Percentiles rank a stretch among this genome's conserved stretches.
phyloP scores from a whole-genome alignment of 2,888 invertebrate species.

The Dryadula phaetusa region DNA sequence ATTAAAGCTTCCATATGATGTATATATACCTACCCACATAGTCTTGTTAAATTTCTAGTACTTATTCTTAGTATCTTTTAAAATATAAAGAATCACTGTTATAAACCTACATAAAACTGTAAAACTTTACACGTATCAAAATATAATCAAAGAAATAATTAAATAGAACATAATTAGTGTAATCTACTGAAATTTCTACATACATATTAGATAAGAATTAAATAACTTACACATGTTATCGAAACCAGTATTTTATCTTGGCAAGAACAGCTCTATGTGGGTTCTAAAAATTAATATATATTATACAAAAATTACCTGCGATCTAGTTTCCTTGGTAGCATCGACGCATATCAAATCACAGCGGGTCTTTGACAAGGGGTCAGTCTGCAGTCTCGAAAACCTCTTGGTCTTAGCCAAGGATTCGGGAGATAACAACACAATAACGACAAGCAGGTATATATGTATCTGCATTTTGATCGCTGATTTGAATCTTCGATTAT shows the following conservation, averaged over 20 bases:
- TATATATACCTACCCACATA: too few species aligned
- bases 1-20: background rate
- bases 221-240: conserved; percentile 17
- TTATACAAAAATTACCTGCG: conserved; percentile 57
- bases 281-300: background rate
- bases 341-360: conserved; percentile 85
- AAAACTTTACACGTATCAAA: background rate
- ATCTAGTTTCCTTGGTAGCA: conserved; percentile 64
- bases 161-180: background rate
- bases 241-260: conserved; percentile 19
- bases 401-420: conserved; percentile 64
- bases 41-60: too few species aligned
- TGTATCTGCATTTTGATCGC: conserved; percentile 59
- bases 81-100: background rate
- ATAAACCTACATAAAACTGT: background rate
- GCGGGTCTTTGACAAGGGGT: conserved; percentile 84
- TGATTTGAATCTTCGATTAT: conserved; percentile 37
- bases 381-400: conserved; percentile 72
- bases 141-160: background rate
- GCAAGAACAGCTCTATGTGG: background rate
- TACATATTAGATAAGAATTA: conserved; percentile 18
- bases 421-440: conserved; percentile 55
- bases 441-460: conserved; percentile 57
- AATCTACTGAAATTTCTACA: conserved; percentile 9
- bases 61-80: background rate